Percentiles rank a stretch among this genome's conserved stretches.
Evolutionary conservation across 2,113 vertebrate species (phyloP).

Genomic region (Gorilla gorilla): DNA sequence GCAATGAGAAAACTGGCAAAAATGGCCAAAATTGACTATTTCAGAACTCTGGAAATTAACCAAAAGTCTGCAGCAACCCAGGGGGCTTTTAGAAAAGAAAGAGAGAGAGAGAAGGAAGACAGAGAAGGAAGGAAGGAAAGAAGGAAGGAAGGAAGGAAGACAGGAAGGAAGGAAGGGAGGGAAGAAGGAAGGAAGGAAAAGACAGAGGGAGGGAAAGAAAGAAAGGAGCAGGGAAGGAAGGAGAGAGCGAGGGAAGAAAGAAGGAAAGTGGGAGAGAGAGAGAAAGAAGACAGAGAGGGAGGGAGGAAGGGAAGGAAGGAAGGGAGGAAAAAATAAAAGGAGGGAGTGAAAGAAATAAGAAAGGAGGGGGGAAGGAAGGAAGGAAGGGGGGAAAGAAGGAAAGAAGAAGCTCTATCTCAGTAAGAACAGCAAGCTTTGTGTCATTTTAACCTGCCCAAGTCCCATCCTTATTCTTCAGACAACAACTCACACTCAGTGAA

Average conservation of each 20-base stretch:
- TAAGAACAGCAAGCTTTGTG: background rate
- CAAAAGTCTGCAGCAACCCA: background rate
- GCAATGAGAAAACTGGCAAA: background rate
- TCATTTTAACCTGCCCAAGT: background rate
- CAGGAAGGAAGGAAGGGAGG: no score
- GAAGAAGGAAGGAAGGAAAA: background rate
- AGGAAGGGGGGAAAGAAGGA: background rate
- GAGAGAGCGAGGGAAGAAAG: background rate
- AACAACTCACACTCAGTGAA: background rate
- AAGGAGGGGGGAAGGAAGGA: no score
- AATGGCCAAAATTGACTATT: background rate
- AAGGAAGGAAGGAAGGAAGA: accelerated
- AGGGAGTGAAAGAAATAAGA: no score
- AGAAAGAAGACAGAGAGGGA: no score
- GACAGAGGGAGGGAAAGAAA: no score
- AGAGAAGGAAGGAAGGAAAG: background rate
- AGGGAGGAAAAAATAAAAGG: no score
- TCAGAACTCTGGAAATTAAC: background rate
- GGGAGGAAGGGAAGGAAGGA: background rate
- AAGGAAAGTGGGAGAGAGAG: no score
- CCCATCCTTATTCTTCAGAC: background rate
- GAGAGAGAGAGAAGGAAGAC: background rate
- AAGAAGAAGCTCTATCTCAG: background rate
- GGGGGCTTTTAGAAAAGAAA: background rate
- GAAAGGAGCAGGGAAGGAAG: no score